These are phyloP conservation scores for Bursaphelenchus okinawaensis DNA, from an alignment of 2,888 invertebrate species.

Conservation along the genomic window DNA sequence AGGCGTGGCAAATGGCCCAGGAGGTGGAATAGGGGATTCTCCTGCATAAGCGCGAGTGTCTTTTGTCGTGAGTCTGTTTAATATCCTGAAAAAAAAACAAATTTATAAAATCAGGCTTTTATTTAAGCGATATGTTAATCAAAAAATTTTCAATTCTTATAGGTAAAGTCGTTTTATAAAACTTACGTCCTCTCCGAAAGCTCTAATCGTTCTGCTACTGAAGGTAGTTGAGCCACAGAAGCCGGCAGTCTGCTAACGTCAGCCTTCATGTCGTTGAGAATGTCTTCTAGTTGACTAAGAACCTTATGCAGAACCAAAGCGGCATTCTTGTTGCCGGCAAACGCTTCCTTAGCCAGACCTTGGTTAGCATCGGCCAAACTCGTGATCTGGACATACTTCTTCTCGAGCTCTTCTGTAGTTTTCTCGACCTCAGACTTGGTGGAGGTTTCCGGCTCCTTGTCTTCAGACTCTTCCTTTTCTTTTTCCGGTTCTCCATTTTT, in stretches of 20 bases:
- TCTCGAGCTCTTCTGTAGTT: slow-evolving; percentile 32
- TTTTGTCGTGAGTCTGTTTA: slow-evolving; percentile 55
- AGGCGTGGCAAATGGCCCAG: slow-evolving; percentile 57
- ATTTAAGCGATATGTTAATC: too few species aligned
- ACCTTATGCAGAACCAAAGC: slow-evolving; percentile 98
- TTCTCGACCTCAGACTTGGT: slow-evolving; percentile 22
- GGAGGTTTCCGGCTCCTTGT: slow-evolving; percentile 73
- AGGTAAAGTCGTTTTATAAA: slow-evolving; percentile 58
- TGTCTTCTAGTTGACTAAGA: slow-evolving; percentile 92
- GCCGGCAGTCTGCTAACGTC: slow-evolving; percentile 87
- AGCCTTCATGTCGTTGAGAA: slow-evolving; percentile 95
- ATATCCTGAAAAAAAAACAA: slow-evolving; percentile 30
- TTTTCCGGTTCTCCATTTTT: background rate
- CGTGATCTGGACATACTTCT: slow-evolving; percentile 71
- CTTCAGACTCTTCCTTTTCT: too few species aligned
- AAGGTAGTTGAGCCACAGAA: slow-evolving; percentile 90
- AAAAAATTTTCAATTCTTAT: background rate
- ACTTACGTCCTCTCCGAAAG: slow-evolving; percentile 82
- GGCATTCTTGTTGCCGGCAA: slow-evolving; percentile 95
- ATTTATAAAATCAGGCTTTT: too few species aligned
- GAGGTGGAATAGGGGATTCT: slow-evolving; percentile 53
- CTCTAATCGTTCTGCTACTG: slow-evolving; percentile 91
- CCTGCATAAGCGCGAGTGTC: slow-evolving; percentile 49
- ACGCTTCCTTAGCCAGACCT: slow-evolving; percentile 91
- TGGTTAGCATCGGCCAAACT: slow-evolving; percentile 97